A percentile compares a stretch with the other conserved stretches of the same genome.
Conservation (phyloP, 2,113 vertebrate species). For the Hiodon alosoides region DNA sequence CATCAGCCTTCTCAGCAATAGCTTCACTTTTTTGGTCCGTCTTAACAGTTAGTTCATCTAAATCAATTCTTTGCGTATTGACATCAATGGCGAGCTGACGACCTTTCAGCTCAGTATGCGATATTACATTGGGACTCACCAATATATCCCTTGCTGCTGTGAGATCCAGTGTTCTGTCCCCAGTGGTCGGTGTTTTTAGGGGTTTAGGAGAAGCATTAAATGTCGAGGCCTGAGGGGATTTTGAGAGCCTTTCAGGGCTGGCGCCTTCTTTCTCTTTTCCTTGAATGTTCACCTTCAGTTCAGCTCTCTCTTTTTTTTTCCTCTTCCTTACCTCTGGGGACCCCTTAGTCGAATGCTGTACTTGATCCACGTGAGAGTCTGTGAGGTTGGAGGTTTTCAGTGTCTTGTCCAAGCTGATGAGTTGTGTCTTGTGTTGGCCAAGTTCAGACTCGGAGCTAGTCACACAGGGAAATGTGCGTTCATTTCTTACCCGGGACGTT, state of each 20-base stretch:
- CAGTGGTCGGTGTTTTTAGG: slow-evolving; percentile 49
- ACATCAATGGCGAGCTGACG: slow-evolving; percentile 30
- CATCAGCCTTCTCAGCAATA: slow-evolving; percentile 22
- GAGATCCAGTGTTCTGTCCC: slow-evolving; percentile 45
- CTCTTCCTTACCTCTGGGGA: slow-evolving; percentile 49
- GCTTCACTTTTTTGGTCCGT: slow-evolving; percentile 21
- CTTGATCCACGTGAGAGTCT: slow-evolving; percentile 39
- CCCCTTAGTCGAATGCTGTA: slow-evolving; percentile 26
- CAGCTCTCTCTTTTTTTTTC: slow-evolving; percentile 57
- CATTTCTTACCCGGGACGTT: slow-evolving; percentile 27
- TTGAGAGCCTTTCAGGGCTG: slow-evolving; percentile 24
- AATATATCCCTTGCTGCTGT: slow-evolving; percentile 30
- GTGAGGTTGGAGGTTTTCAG: slow-evolving; percentile 59
- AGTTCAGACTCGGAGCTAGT: slow-evolving; percentile 34
- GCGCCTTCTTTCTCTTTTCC: slow-evolving; percentile 51
- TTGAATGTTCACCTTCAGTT: slow-evolving; percentile 57
- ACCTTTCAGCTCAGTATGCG: slow-evolving; percentile 28
- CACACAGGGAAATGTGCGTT: slow-evolving; percentile 32
- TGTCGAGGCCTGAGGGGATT: slow-evolving; percentile 45
- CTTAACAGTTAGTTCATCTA: background rate
- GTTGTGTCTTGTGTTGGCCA: slow-evolving; percentile 46
- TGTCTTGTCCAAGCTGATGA: slow-evolving; percentile 53
- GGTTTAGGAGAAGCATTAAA: slow-evolving; percentile 48
- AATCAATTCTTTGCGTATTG: slow-evolving; percentile 24
- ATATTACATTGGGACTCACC: slow-evolving; percentile 27